Percentiles rank a stretch among this genome's conserved stretches.
Conservation (phyloP, 2,888 invertebrate genomes). For the Drosophila longiperda region DNA sequence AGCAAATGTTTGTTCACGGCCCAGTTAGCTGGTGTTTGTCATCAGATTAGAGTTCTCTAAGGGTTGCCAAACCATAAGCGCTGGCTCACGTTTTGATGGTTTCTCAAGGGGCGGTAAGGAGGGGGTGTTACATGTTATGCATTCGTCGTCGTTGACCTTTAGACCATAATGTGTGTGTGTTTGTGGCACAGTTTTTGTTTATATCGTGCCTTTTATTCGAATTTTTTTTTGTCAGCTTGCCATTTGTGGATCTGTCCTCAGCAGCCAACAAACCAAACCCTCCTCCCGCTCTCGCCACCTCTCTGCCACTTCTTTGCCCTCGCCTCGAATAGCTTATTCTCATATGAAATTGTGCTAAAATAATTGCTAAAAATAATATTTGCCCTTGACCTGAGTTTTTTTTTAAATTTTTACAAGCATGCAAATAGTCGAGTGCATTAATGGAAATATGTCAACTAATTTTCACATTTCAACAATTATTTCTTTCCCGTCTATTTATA, state of each 20-base stretch:
- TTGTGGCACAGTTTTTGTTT: conserved; percentile 23
- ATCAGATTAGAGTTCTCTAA: conserved; percentile 67
- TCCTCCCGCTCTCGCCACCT: background rate
- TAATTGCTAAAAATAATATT: conserved; percentile 55
- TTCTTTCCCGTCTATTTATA: background rate
- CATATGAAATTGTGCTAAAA: conserved; percentile 53
- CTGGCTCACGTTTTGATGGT: conserved; percentile 10
- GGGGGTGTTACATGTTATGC: conserved; percentile 40
- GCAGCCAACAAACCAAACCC: background rate
- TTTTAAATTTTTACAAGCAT: conserved; percentile 6
- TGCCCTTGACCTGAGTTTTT: conserved; percentile 63
- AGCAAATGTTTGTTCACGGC: conserved; percentile 68
- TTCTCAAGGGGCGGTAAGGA: background rate
- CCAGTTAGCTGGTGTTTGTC: conserved; percentile 67
- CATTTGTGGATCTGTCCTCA: conserved; percentile 32
- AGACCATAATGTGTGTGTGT: conserved; percentile 28
- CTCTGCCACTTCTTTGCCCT: background rate
- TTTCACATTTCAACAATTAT: conserved; percentile 2
- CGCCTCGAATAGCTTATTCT: background rate
- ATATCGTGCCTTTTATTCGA: conserved; percentile 12
- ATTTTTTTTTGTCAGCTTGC: conserved; percentile 33
- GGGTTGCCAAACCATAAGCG: conserved; percentile 49
- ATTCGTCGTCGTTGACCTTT: conserved; percentile 56
- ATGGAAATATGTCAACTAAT: conserved; percentile 48
- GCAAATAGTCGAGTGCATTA: conserved; percentile 18